These are phyloP conservation scores for Dendrocincla tyrannina DNA, from an alignment of 2,797 vertebrate species.

Conservation along the genomic window DNA sequence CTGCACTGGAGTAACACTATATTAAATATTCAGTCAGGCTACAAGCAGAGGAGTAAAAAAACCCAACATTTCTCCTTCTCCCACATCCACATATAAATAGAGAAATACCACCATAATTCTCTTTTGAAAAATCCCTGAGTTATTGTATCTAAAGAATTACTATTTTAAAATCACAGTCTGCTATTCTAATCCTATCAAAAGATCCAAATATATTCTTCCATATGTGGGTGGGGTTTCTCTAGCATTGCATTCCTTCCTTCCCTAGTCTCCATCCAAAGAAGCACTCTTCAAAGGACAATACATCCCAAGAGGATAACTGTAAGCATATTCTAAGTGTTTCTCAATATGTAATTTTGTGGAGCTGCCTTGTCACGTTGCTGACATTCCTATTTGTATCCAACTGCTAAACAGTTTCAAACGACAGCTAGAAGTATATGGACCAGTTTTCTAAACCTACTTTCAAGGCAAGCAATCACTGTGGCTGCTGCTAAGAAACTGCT, in stretches of 20 bases:
- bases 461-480: background rate
- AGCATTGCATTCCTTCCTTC: conserved; percentile 16
- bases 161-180: conserved; percentile 40
- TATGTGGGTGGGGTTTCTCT: background rate
- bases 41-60: background rate
- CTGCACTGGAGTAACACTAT: background rate
- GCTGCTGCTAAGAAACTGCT: background rate
- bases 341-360: background rate
- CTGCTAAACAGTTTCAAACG: background rate
- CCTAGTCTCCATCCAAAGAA: conserved; percentile 9
- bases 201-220: background rate
- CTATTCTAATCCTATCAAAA: conserved; percentile 12
- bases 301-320: background rate
- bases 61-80: background rate
- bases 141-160: conserved; percentile 44
- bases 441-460: background rate
- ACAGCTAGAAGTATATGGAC: background rate
- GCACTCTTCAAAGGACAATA: conserved; percentile 5
- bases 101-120: conserved; percentile 13
- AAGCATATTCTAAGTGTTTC: conserved; percentile 20
- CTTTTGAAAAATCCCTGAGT: conserved; percentile 59
- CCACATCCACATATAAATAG: conserved; percentile 24
- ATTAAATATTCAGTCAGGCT: conserved; percentile 13
- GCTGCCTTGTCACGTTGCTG: background rate
- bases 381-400: background rate